Conservation (phyloP, 2,888 invertebrate species). For the Sinelater perroti region DNA sequence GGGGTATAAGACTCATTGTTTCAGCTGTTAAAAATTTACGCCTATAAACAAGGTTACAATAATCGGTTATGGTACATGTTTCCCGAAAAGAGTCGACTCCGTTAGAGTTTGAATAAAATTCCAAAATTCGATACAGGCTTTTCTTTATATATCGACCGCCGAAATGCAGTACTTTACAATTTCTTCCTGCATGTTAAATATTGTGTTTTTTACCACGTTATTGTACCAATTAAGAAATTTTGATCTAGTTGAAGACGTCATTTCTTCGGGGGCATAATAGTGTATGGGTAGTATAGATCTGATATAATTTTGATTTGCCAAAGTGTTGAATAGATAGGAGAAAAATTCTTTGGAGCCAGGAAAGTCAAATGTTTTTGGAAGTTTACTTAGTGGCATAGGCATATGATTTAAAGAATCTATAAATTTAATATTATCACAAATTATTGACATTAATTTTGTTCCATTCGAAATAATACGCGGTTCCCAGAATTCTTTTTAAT, state of each 20-base stretch:
- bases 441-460: conserved; percentile 10
- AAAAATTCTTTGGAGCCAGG: conserved; percentile 25
- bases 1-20: not conserved
- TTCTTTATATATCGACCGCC: conserved; percentile 31
- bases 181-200: conserved; percentile 33
- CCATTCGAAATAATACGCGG: conserved; percentile 14
- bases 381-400: conserved; percentile 15
- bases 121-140: conserved; percentile 27
- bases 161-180: conserved; percentile 27
- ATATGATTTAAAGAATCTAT: conserved; percentile 27
- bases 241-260: conserved; percentile 9
- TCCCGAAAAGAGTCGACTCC: conserved; percentile 29
- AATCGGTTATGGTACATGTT: conserved; percentile 24
- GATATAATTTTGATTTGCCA: conserved; percentile 39
- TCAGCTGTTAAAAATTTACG: not conserved
- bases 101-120: not conserved
- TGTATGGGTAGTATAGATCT: conserved; percentile 25
- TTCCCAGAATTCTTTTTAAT: not conserved
- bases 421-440: conserved; percentile 10
- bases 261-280: conserved; percentile 22
- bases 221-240: conserved; percentile 25
- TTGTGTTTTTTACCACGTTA: not conserved
- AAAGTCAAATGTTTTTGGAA: conserved; percentile 32
- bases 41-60: conserved; percentile 24
- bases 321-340: conserved; percentile 24